Conservation (phyloP, 2,113 vertebrate species). For the Vidua chalybeata region DNA sequence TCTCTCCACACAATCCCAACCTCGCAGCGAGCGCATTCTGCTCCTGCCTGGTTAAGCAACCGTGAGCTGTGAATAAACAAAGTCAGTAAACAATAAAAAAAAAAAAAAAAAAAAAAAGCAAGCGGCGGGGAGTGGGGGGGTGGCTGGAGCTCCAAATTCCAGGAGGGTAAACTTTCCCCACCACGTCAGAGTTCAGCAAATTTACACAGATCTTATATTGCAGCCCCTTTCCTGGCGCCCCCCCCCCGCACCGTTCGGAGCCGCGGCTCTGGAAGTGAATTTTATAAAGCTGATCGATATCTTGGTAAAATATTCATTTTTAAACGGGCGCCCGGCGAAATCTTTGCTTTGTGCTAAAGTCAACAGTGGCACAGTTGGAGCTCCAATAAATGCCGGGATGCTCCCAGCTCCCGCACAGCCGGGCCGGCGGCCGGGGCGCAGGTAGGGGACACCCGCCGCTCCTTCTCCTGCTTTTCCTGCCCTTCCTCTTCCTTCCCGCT, state of each 20-base stretch:
- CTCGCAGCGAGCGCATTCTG: slow-evolving; percentile 60
- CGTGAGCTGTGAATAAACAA: slow-evolving; percentile 92
- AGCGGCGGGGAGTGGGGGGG: background rate
- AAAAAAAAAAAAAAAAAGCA: background rate
- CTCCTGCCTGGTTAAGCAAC: slow-evolving; percentile 81
- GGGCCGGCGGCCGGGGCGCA: slow-evolving; percentile 69
- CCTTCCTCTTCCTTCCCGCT: background rate
- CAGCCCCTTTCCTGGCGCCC: slow-evolving; percentile 75
- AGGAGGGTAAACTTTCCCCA: slow-evolving; percentile 91
- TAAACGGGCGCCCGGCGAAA: slow-evolving; percentile 97
- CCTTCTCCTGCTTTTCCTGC: background rate
- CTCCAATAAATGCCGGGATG: slow-evolving; percentile 97
- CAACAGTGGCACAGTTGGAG: slow-evolving; percentile 94
- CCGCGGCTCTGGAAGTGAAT: slow-evolving; percentile 56
- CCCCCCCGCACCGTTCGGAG: background rate
- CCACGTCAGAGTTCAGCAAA: slow-evolving; percentile 89
- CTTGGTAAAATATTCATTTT: slow-evolving; percentile 99
- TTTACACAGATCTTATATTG: slow-evolving; percentile 96
- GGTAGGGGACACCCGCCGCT: slow-evolving; percentile 78
- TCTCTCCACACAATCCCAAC: background rate
- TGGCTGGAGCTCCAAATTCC: slow-evolving; percentile 85
- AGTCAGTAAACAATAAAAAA: slow-evolving; percentile 84
- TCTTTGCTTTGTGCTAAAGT: slow-evolving; percentile 99
- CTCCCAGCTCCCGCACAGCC: slow-evolving; percentile 81
- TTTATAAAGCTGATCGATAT: slow-evolving; percentile 99